Percentiles rank a stretch among this genome's conserved stretches.
Conservation (phyloP, 2,888 invertebrate species). For the Eupithecia abbreviata region DNA sequence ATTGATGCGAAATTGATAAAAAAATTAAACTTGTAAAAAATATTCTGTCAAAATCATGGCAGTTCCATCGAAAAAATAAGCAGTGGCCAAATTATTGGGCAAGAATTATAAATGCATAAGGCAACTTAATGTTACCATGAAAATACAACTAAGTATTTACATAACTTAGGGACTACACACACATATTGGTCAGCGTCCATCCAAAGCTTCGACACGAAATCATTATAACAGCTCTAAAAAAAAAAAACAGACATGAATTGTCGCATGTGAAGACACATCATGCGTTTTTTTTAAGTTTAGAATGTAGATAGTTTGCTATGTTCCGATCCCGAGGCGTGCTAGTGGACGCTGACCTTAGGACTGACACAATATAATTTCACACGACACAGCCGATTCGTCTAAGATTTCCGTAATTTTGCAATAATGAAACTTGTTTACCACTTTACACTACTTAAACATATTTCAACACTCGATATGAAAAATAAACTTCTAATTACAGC, state of each 20-base stretch:
- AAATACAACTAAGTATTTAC: conserved; percentile 62
- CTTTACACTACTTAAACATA: conserved; percentile 81
- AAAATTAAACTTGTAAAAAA: conserved; percentile 5
- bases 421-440: conserved; percentile 76
- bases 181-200: conserved; percentile 37
- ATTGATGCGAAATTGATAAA: conserved; percentile 10
- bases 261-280: neutral
- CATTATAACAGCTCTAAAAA: neutral
- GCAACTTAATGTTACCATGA: conserved; percentile 37
- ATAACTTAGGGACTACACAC: conserved; percentile 70
- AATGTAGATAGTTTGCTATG: neutral
- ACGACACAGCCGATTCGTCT: conserved; percentile 83
- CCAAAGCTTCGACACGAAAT: neutral
- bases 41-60: conserved; percentile 41
- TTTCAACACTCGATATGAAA: conserved; percentile 83
- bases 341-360: conserved; percentile 45
- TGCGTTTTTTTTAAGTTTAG: neutral
- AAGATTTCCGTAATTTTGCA: conserved; percentile 72
- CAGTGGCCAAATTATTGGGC: conserved; percentile 47
- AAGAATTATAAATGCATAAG: conserved; percentile 47
- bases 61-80: conserved; percentile 8
- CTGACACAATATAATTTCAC: conserved; percentile 71
- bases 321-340: neutral
- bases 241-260: neutral
- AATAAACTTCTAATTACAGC: conserved; percentile 84